phyloP scores from a whole-genome alignment of 2,888 invertebrate species.

The Taenaris catops region DNA sequence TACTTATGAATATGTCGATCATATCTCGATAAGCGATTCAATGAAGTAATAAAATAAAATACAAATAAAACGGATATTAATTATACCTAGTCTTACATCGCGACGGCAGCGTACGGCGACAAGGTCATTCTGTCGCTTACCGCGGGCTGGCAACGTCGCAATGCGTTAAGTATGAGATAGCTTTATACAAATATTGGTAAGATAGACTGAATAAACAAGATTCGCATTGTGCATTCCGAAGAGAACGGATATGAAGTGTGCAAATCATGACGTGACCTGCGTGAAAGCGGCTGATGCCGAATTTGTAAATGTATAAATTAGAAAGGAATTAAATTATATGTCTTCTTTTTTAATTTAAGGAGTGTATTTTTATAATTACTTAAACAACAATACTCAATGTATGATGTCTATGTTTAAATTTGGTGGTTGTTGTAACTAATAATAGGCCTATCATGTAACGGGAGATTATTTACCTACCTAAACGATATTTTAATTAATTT shows the following conservation, averaged over 20 bases:
- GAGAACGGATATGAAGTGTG: conserved; percentile 67
- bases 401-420: too few relatives aligned
- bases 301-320: conserved; percentile 65
- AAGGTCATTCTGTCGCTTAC: conserved; percentile 53
- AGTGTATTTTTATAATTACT: too few relatives aligned
- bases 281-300: conserved; percentile 65
- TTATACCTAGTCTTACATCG: conserved; percentile 27
- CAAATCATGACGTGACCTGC: conserved; percentile 72
- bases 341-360: conserved; percentile 13
- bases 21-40: too few relatives aligned
- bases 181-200: conserved; percentile 10
- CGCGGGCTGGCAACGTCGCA: conserved; percentile 59
- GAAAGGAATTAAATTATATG: conserved; percentile 39
- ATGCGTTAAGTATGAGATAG: conserved; percentile 34
- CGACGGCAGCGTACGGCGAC: conserved; percentile 49
- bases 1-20: too few relatives aligned
- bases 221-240: conserved; percentile 66
- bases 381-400: too few relatives aligned
- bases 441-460: conserved; percentile 20
- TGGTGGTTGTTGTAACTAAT: too few relatives aligned
- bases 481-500: conserved; percentile 3
- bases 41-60: background rate
- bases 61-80: background rate
- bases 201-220: conserved; percentile 43
- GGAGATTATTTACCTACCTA: conserved; percentile 20